Conservation (phyloP, 2,113 vertebrate genomes). For the Epinephelus fuscoguttatus region DNA sequence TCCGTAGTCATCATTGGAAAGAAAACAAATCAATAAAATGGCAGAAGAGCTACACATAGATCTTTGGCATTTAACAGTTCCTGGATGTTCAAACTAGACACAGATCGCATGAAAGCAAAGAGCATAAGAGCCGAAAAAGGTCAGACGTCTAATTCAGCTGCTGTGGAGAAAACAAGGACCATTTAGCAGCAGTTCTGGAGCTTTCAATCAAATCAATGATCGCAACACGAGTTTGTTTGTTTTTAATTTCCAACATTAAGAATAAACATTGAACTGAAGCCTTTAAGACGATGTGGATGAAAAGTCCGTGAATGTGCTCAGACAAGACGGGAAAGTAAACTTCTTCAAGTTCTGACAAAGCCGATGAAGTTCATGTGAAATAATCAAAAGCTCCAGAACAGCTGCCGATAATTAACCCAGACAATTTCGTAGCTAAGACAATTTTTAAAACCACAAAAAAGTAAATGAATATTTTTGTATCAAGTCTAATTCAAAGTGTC, state of each 20-base stretch:
- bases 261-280: not conserved
- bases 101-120: not conserved
- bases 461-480: not conserved
- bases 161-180: not conserved
- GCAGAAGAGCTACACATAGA: conserved; percentile 17
- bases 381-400: not conserved
- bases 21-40: not conserved
- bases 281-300: not conserved
- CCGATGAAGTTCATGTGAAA: not conserved
- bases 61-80: conserved; percentile 54
- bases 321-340: not conserved
- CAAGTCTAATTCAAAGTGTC: not conserved
- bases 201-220: not conserved
- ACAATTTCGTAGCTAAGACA: no score
- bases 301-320: not conserved
- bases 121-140: not conserved
- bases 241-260: not conserved
- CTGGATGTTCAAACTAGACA: conserved; percentile 13
- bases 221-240: not conserved
- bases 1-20: not conserved
- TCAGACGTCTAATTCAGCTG: not conserved
- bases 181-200: not conserved
- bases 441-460: not conserved
- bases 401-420: not conserved
- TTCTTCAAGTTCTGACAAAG: not conserved